A percentile compares a stretch with the other conserved stretches of the same genome.
phyloP scores from a whole-genome alignment of 2,888 invertebrate genomes.

The Bursaphelenchus okinawaensis region DNA sequence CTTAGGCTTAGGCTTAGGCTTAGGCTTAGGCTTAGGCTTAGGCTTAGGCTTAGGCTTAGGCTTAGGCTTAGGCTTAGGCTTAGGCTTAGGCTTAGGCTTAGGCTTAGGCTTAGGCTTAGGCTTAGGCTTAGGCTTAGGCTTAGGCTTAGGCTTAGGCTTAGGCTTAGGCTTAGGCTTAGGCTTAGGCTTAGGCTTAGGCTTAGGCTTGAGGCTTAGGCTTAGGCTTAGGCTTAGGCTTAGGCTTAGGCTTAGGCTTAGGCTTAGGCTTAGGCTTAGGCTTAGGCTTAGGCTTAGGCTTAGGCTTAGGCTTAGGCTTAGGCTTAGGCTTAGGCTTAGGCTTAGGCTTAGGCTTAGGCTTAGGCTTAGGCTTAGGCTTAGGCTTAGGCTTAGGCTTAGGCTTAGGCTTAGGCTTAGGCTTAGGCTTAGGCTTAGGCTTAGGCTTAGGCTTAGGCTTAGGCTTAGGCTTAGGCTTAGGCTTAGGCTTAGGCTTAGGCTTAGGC shows the following conservation, averaged over 20 bases:
- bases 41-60: constrained; percentile 26
- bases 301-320: constrained; percentile 25
- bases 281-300: constrained; percentile 23
- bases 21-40: constrained; percentile 29
- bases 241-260: constrained; percentile 25
- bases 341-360: constrained; percentile 25
- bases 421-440: constrained; percentile 28
- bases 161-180: constrained; percentile 28
- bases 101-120: constrained; percentile 31
- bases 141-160: constrained; percentile 29
- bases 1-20: constrained; percentile 28
- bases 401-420: constrained; percentile 24
- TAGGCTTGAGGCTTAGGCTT: constrained; percentile 24
- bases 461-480: constrained; percentile 12
- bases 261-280: constrained; percentile 23
- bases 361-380: constrained; percentile 24
- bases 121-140: constrained; percentile 31
- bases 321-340: constrained; percentile 19
- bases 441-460: constrained; percentile 24
- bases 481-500: too few species aligned
- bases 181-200: constrained; percentile 29
- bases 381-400: constrained; percentile 27
- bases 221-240: constrained; percentile 24
- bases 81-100: constrained; percentile 29
- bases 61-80: constrained; percentile 25